phyloP scores from a whole-genome alignment of 2,113 vertebrate genomes.

The Actenoides lindsayi region DNA sequence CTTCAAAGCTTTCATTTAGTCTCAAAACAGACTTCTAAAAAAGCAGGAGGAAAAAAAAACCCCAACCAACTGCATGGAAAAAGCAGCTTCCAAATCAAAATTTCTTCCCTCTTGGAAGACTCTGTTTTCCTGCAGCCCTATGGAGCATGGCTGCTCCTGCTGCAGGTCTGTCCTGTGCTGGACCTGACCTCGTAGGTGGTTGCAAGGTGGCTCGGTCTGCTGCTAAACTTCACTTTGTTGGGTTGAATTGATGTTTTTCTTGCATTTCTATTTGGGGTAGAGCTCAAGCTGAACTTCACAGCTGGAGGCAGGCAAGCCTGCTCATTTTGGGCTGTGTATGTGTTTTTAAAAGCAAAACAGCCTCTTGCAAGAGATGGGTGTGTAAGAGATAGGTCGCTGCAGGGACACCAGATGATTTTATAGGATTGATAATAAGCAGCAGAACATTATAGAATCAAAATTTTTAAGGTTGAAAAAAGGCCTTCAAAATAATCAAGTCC shows the following conservation, averaged over 20 bases:
- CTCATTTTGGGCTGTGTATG: accelerated
- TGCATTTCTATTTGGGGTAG: neutral
- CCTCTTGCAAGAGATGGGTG: too few relatives aligned
- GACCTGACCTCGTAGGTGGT: neutral
- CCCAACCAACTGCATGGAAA: neutral
- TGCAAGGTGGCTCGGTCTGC: neutral
- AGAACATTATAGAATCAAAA: neutral
- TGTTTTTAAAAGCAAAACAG: neutral
- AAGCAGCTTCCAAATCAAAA: neutral
- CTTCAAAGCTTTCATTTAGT: conserved; percentile 6
- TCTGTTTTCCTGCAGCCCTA: neutral
- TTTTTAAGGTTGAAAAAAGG: too few relatives aligned
- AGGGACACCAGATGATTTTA: neutral
- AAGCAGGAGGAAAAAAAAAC: neutral
- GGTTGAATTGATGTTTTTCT: neutral
- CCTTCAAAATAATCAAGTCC: too few relatives aligned
- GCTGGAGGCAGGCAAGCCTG: neutral
- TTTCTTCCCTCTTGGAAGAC: neutral
- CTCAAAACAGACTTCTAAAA: neutral
- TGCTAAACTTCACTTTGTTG: neutral
- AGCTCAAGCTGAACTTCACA: neutral
- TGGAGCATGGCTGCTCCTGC: neutral
- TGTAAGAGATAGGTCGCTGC: neutral
- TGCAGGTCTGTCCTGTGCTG: too few relatives aligned
- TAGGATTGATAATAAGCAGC: neutral